Evolutionary conservation across 92 coral and sea anemone species (phyloP), one percentile per base, ranked within the genome.

Genomic region (Porites cylindrica): DNA sequence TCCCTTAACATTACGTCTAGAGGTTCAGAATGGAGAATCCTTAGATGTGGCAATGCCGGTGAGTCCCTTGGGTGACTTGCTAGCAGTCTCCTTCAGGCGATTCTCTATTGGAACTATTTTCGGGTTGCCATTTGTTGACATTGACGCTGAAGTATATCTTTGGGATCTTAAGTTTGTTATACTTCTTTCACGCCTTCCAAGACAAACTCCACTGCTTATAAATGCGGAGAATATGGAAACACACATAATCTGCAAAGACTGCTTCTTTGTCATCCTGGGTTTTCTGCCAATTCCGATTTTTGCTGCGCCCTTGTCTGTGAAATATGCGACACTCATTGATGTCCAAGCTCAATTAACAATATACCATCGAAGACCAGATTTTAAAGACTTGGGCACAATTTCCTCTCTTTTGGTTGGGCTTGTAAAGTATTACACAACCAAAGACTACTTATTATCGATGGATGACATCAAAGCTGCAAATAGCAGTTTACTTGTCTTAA

Each of bases 151-250:
- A 75, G 16, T 85, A 2, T 92, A 85, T 77, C 59, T 89, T 13
- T 92, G 94, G 94, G 77, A 88, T 66, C 75, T 88, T 2, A 24
- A 79, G 6, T 89, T 74, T 63, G 66, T 92, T 12, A n/a, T 85
- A 17, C 94, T 91, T 6, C 79, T 92, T n/a, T 92, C 94, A 5
- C 88, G 85, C 67, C 90, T 92, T 83, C 92, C 92, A 17, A 92
- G 80, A 62, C 54, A 47, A 17, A 89, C 76, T 26, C 94, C 92
- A 19, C 62, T 92, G 8, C 69, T 92, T 32, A 78, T 89, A 10
- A 89, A 88, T 64, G 90, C 92, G 51, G 82, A 65, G 29, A 92
- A 92, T 32, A 70, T 92, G 92, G 92, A 92, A 81, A 88, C 89
- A 29, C 90, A 85, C 21, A 66, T 88, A 12, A 32, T 88, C 29